Evolutionary conservation across 2,113 vertebrate species (phyloP).

Genomic region (Dasypus novemcinctus): DNA sequence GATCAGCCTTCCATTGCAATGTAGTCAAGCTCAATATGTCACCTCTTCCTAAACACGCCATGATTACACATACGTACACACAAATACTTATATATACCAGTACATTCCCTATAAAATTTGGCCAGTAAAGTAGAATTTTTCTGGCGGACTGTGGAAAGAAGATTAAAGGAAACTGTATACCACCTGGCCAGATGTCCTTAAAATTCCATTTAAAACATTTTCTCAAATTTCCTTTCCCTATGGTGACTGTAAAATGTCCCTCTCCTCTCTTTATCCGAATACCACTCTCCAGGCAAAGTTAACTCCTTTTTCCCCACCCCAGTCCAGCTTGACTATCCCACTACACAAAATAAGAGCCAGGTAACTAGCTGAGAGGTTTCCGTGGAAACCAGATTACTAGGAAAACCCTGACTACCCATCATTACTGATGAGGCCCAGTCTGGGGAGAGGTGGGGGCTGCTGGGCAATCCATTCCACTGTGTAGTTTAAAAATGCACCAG

Average conservation of each 20-base stretch:
- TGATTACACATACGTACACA: not conserved
- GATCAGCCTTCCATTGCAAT: not conserved
- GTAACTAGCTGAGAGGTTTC: not conserved
- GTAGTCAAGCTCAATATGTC: not conserved
- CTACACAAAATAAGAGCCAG: not conserved
- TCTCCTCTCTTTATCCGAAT: not conserved
- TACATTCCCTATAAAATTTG: not conserved
- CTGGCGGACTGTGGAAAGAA: not conserved
- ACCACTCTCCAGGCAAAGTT: not conserved
- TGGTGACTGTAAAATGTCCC: not conserved
- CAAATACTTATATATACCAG: not conserved
- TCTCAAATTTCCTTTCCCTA: not conserved
- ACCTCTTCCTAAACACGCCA: not conserved
- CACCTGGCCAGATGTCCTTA: not conserved
- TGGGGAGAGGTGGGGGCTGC: not conserved
- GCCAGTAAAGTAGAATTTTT: not conserved
- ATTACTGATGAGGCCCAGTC: not conserved
- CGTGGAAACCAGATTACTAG: not conserved
- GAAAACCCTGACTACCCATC: not conserved
- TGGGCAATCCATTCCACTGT: fast-evolving
- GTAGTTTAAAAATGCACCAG: not conserved
- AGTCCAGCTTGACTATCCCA: not conserved
- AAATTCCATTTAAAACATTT: not conserved
- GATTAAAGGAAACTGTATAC: not conserved
- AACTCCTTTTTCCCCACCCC: not conserved